Conservation (phyloP, 1,140 invertebrate genomes). For the Brachystomella parvula region DNA sequence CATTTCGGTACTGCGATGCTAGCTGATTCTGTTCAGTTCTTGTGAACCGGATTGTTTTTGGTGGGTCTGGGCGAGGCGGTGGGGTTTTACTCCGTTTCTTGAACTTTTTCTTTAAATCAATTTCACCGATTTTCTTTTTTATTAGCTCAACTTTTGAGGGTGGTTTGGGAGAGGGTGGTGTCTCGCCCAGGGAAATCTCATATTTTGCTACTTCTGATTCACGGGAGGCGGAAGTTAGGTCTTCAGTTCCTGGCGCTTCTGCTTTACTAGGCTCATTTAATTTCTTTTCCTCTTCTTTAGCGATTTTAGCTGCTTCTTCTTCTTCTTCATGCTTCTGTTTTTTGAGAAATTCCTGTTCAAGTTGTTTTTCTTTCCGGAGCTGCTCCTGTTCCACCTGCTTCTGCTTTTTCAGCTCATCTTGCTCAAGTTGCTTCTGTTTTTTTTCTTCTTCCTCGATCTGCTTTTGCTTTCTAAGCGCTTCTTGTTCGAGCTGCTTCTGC, state of each 20-base stretch:
- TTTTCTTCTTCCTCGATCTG: constrained; percentile 20
- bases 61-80: constrained; percentile 23
- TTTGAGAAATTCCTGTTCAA: no score
- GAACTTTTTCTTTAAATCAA: constrained; percentile 28
- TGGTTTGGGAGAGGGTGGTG: not conserved
- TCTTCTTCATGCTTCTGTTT: constrained; percentile 5
- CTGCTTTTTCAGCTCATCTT: constrained; percentile 8
- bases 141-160: constrained; percentile 8
- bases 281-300: constrained; percentile 7
- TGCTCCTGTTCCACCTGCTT: constrained; percentile 11
- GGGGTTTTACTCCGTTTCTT: constrained; percentile 29
- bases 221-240: not conserved
- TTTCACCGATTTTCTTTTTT: constrained; percentile 19
- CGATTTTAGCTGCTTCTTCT: constrained; percentile 12
- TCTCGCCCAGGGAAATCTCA: not conserved
- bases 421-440: constrained; percentile 17
- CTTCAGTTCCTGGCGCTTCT: not conserved
- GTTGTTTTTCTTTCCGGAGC: no score
- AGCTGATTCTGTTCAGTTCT: constrained; percentile 17
- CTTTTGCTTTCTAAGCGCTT: constrained; percentile 15
- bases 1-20: constrained; percentile 25
- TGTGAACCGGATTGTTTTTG: constrained; percentile 7
- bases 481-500: constrained; percentile 30
- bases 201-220: not conserved
- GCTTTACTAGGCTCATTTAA: not conserved